A percentile compares a stretch with the other conserved stretches of the same genome.
Conservation (phyloP, 2,797 vertebrate species). For the Heliangelus exortis region DNA sequence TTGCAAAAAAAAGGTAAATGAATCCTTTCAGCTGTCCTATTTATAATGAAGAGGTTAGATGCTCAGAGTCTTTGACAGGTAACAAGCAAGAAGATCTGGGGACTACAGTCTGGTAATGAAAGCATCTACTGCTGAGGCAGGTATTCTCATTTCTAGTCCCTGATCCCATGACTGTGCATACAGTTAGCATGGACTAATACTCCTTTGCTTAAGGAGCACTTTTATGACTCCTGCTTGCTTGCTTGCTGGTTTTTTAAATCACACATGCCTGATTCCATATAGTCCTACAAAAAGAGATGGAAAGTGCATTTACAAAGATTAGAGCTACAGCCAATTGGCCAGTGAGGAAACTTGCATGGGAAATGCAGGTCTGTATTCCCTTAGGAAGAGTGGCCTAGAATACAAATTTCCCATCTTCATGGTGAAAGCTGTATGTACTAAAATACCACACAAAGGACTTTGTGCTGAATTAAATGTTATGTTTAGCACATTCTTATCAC, state of each 20-base stretch:
- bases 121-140: not conserved
- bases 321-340: not conserved
- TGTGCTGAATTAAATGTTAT: constrained; percentile 23
- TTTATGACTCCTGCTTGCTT: not conserved
- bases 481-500: constrained; percentile 51
- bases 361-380: not conserved
- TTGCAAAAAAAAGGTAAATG: not conserved
- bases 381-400: not conserved
- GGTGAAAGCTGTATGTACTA: not conserved
- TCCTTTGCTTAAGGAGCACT: not conserved
- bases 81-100: not conserved
- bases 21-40: not conserved
- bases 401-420: constrained; percentile 17
- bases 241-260: not conserved
- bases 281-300: not conserved
- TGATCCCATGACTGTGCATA: not conserved
- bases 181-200: not conserved
- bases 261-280: not conserved
- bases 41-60: not conserved
- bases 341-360: not conserved
- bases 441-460: constrained; percentile 33
- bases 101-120: not conserved
- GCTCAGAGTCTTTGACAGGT: not conserved
- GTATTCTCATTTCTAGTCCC: not conserved
- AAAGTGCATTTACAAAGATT: not conserved